Base-by-base conservation (phyloP, 1,140 invertebrate species). In the Capitella teleta region DNA sequence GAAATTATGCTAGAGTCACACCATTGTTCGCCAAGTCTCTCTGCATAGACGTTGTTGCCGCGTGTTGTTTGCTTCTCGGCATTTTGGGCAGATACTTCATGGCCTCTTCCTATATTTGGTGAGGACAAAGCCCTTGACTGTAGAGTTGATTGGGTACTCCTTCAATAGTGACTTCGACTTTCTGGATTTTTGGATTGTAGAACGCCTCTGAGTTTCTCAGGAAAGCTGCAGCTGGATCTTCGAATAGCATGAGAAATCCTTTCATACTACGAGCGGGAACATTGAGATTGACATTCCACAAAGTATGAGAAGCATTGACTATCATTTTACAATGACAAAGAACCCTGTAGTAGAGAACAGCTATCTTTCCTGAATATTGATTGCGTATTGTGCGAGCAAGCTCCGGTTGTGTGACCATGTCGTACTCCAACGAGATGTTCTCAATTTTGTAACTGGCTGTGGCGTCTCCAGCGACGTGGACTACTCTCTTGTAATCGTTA, bases 101-200 rank as follows among this genome's bases (percentile, higher is more conserved):
- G n/a, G n/a, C n/a, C n/a, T n/a, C n/a, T n/a, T n/a, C n/a, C n/a
- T n/a, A n/a, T n/a, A n/a, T n/a, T n/a, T n/a, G 55, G 40, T 57
- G 47, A 18, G 52, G 41, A 37, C 28, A 45, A 36, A 57, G 45
- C 30, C 55, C 49, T 48, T 57, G 55, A 41, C 30, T 48, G 52
- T 54, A 54, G 30, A 56, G 32, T 36, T 57, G 41, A 46, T 57
- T 51, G 28, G 50, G 46, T 5, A 56, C 32, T 4, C 54, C 45
- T 38, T 56, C 51, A 23, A 56, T 56, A 25, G 45, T 56, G 24
- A 56, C 43, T 25, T 54, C 47, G 44, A 57, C 55, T 34, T 57
- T 53, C 21, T 18, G 43, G 28, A 51, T 57, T 26, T 50, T 51
- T 1, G 37, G 52, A 30, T 54, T 50, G 8, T 54, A 47, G 32